Evolutionary conservation across 2,797 vertebrate species (phyloP).

Genomic region (Eutrigla gurnardus): DNA sequence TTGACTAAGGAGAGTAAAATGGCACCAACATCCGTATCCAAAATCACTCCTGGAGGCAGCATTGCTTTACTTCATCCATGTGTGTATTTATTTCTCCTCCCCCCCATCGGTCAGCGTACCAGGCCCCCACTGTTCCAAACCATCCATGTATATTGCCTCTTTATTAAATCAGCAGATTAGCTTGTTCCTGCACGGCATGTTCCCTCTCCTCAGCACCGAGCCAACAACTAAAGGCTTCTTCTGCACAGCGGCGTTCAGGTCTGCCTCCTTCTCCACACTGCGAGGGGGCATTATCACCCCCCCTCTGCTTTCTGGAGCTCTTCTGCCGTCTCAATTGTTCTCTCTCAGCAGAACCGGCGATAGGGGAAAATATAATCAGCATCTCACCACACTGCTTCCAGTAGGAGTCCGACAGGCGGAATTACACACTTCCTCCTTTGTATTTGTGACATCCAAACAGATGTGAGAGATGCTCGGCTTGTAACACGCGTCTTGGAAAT

Average conservation of each 20-base stretch:
- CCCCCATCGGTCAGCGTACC: neutral
- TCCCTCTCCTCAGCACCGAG: slow-evolving; percentile 42
- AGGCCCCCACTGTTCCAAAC: slow-evolving; percentile 42
- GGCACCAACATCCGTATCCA: neutral
- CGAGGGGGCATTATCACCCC: neutral
- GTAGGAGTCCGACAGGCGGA: slow-evolving; percentile 47
- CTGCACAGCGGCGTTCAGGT: slow-evolving; percentile 9
- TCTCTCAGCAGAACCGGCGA: slow-evolving; percentile 10
- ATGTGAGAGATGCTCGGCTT: slow-evolving; percentile 14
- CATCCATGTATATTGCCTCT: slow-evolving; percentile 45
- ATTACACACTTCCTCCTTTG: slow-evolving; percentile 34
- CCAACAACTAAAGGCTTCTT: slow-evolving; percentile 38
- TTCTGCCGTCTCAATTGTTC: slow-evolving; percentile 35
- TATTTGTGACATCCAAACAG: slow-evolving; percentile 13
- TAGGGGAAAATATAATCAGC: slow-evolving; percentile 52
- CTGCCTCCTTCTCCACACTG: neutral
- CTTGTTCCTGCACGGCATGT: slow-evolving; percentile 62
- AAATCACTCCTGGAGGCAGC: neutral
- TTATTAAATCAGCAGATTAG: slow-evolving; percentile 71
- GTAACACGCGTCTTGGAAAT: slow-evolving; percentile 19
- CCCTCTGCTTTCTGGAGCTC: slow-evolving; percentile 9
- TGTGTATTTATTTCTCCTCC: neutral
- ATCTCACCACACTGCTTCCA: slow-evolving; percentile 40
- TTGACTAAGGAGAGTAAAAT: neutral
- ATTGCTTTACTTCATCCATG: neutral